Evolutionary conservation across 2,888 invertebrate species (phyloP), one percentile per base, ranked within the genome.

Genomic region (Volucella bombylans): DNA sequence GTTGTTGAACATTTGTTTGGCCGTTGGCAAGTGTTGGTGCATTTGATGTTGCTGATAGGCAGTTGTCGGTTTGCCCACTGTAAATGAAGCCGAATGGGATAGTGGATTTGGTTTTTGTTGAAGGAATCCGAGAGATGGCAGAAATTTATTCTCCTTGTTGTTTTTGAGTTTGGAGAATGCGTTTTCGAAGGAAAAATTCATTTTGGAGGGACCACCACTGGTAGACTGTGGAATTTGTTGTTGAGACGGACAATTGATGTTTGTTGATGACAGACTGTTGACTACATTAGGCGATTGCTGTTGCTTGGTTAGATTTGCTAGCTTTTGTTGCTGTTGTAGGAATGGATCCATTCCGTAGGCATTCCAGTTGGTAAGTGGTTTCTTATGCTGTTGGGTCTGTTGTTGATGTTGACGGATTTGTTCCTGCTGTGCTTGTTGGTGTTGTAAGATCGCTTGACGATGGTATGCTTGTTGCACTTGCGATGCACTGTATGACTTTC

Each of bases 401-500:
- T 87, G 87, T 10, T 87, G 87, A 47, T 86, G 80, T 39, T 80
- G 86, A 39, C 86, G 86, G 9, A 87, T 68, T 87, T 87, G 88
- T 11, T 87, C 87, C 4, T 87, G 86, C 55, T 89, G 82, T 0
- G 81, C 86, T 59, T 89, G 90, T 47, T 89, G 90, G 4, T 88
- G 89, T 77, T 90, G 87, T 68, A 89, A 65, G 64, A 88, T 74
- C 1, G 85, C 82, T 71, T 88, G 88, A 18, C 89, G 88, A 68
- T 91, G 90, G 73, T 89, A 88, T 14, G 88, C 89, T 87, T 90
- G 88, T 43, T 90, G 90, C 68, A 91, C 88, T 87, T 90, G 91
- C 11, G 91, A 91, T n/a, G 92, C 90, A 14, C 92, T 92, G 79
- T 89, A 91, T 2, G 91, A 91, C 87, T 91, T 91, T 15, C 89